phyloP scores from a whole-genome alignment of 2,797 vertebrate species.

The Chlorospingus flavigularis region DNA sequence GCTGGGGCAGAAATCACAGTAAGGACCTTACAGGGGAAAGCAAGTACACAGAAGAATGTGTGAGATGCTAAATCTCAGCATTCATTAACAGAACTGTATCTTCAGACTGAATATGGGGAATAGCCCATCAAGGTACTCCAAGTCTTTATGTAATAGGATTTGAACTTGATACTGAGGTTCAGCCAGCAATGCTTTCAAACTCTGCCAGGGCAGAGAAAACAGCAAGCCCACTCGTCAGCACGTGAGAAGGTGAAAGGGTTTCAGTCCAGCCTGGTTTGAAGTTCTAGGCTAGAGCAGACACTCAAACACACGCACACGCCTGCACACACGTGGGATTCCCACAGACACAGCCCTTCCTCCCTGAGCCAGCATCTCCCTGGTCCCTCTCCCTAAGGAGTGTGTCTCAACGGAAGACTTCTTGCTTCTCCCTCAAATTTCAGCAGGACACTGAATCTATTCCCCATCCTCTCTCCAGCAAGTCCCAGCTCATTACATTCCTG shows the following conservation, averaged over 20 bases:
- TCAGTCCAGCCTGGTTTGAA: neutral
- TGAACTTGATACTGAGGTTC: neutral
- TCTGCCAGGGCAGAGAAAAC: neutral
- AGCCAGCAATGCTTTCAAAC: neutral
- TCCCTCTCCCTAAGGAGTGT: too few species aligned
- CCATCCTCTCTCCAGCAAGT: neutral
- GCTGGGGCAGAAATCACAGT: neutral
- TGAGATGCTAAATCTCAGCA: neutral
- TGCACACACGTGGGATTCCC: rapidly evolving
- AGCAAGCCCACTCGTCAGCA: neutral
- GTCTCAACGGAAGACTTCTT: neutral
- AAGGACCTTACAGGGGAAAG: neutral
- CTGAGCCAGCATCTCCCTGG: rapidly evolving
- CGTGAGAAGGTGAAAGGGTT: neutral
- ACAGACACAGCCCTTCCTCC: neutral
- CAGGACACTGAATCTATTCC: neutral
- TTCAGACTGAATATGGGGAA: neutral
- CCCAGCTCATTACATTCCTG: neutral
- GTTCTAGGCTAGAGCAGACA: neutral
- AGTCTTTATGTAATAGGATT: neutral
- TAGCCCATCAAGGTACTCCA: neutral
- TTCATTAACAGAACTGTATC: neutral
- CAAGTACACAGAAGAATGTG: neutral
- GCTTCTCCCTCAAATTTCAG: neutral
- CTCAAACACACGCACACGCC: neutral